Percentiles rank a stretch among this genome's conserved stretches.
Evolutionary conservation across 2,888 invertebrate species (phyloP).

Genomic region (Cylindroiulus punctatus): DNA sequence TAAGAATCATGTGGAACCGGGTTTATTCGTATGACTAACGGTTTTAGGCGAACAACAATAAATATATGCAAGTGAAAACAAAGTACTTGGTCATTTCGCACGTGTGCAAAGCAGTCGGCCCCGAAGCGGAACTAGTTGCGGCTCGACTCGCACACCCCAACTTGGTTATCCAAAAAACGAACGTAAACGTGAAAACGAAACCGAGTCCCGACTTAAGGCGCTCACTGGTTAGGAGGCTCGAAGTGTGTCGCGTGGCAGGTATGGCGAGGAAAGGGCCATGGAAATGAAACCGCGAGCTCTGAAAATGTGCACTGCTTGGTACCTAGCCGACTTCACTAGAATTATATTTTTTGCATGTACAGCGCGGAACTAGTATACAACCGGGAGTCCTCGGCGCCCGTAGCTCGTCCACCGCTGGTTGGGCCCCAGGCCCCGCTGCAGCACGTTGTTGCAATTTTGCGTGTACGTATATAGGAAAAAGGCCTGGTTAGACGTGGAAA

Average conservation of each 20-base stretch:
- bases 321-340: background rate
- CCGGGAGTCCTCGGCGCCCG: background rate
- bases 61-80: conserved; percentile 41
- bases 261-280: background rate
- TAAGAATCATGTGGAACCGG: background rate
- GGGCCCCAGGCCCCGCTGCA: too few species aligned
- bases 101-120: background rate
- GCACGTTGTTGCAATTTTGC: too few species aligned
- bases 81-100: background rate
- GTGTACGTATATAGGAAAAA: conserved; percentile 13
- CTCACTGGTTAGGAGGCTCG: background rate
- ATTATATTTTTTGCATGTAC: background rate
- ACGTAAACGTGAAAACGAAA: background rate
- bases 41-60: conserved; percentile 45
- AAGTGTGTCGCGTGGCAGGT: background rate
- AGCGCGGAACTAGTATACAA: background rate
- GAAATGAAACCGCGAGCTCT: background rate
- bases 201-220: conserved; percentile 20
- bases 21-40: conserved; percentile 27
- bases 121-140: background rate
- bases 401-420: background rate
- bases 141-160: background rate
- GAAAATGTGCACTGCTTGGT: background rate
- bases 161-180: background rate
- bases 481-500: background rate